Percentiles rank a stretch among this genome's conserved stretches.
These are phyloP conservation scores for Heliconius congener DNA, from an alignment of 1,140 invertebrate species.

Conservation along the genomic window DNA sequence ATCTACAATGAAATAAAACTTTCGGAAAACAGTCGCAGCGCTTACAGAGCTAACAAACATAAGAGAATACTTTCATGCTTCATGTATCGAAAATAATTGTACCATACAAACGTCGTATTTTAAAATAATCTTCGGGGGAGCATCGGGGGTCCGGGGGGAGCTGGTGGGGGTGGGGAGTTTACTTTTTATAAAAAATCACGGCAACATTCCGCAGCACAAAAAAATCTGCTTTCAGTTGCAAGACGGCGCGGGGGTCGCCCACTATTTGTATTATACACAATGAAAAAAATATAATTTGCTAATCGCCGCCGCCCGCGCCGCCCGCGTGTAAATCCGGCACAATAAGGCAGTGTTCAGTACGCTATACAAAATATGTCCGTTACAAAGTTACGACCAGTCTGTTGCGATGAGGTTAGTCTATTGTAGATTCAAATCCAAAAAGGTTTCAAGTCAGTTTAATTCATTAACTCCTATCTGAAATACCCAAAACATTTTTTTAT, in stretches of 20 bases:
- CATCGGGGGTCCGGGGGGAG: constrained; percentile 36
- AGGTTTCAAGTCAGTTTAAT: constrained; percentile 74
- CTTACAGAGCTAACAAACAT: constrained; percentile 44
- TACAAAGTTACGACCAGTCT: constrained; percentile 78
- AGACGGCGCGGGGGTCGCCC: constrained; percentile 56
- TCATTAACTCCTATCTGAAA: constrained; percentile 77
- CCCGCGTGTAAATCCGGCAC: constrained; percentile 67
- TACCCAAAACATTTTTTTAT: constrained; percentile 70
- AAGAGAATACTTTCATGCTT: constrained; percentile 76
- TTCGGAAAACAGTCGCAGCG: constrained; percentile 47
- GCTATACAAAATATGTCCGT: constrained; percentile 79
- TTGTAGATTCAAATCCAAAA: constrained; percentile 82
- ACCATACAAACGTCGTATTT: constrained; percentile 63
- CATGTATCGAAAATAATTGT: constrained; percentile 66
- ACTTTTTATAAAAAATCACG: constrained; percentile 66
- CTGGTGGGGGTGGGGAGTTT: constrained; percentile 27
- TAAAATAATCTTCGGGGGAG: constrained; percentile 51
- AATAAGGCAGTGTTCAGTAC: constrained; percentile 79
- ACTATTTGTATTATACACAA: constrained; percentile 54
- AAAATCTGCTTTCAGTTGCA: constrained; percentile 73
- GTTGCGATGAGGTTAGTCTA: constrained; percentile 79
- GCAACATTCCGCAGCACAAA: constrained; percentile 70
- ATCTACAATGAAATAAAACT: constrained; percentile 70
- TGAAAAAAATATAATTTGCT: constrained; percentile 71
- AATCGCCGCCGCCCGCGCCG: constrained; percentile 54